Evolutionary conservation across 2,113 vertebrate genomes (phyloP), one percentile per base, ranked within the genome.

Genomic region (Barbus barbus): DNA sequence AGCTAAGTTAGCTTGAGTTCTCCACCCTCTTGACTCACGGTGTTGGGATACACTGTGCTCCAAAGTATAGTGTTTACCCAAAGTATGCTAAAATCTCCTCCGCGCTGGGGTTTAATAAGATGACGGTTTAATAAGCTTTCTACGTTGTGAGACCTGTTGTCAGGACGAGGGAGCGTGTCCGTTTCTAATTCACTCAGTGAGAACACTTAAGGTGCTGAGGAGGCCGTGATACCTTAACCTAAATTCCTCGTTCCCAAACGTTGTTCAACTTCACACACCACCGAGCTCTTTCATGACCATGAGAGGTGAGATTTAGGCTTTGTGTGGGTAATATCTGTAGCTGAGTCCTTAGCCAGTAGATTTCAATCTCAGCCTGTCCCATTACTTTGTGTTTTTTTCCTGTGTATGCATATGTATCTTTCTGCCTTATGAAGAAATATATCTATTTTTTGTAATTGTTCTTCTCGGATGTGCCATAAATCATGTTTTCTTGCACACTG

Each of bases 401-500:
- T 90, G 92, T 93, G 90, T 92, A 91, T 91, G 86, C 92, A 93
- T 93, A 88, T 73, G 81, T 88, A 84, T 92, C 78, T 93, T 92
- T 86, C 92, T 93, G 93, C 93, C 92, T 94, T 93, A 91, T 92
- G 90, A 94, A 94, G 92, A 93, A 93, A 85, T 93, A 92, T 91
- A 91, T 93, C 91, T 95, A 95, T 94, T 95, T 95, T 94, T 95
- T 94, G 93, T 93, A 93, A 93, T 89, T 90, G 90, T 92, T 93
- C 77, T 85, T 87, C 92, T 95, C 92, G 89, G 91, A 94, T 91
- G 93, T 95, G 94, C 93, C 94, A 95, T 94, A 93, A 93, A 91
- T 94, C 93, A 93, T 93, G 90, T 94, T 94, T 94, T 93, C 93
- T 95, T 93, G 92, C 93, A 94, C 92, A 94, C 91, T 94, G 93